Evolutionary conservation across 2,113 vertebrate species (phyloP).

Genomic region (Lepus americanus): DNA sequence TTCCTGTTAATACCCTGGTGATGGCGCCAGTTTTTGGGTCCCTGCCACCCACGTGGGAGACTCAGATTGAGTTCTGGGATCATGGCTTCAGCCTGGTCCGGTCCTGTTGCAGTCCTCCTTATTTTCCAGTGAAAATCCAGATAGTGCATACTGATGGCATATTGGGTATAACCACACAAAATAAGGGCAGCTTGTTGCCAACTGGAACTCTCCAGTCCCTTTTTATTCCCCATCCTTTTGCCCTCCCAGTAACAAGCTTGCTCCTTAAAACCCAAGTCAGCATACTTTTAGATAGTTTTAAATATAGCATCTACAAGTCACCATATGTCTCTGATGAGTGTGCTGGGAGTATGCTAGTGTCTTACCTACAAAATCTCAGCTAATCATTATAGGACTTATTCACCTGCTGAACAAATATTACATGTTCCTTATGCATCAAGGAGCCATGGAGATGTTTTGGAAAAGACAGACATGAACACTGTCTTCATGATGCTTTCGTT

Average conservation of each 20-base stretch:
- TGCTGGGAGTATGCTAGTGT: neutral
- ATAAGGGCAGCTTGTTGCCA: neutral
- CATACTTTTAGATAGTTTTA: neutral
- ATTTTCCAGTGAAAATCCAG: fast-evolving
- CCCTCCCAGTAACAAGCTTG: neutral
- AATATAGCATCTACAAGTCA: neutral
- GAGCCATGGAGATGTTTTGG: neutral
- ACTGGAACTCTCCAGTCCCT: neutral
- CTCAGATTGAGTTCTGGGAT: too few species aligned
- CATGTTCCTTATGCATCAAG: neutral
- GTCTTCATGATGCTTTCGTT: neutral
- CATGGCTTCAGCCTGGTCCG: too few species aligned
- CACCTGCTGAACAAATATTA: neutral
- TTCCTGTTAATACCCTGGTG: too few species aligned
- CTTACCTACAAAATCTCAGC: neutral
- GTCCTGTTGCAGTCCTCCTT: too few species aligned
- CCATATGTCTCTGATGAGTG: neutral
- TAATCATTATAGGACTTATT: neutral
- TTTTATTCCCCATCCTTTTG: neutral
- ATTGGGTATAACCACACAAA: neutral
- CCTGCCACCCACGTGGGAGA: too few species aligned
- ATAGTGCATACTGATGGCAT: fast-evolving
- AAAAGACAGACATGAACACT: neutral
- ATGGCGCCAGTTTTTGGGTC: too few species aligned
- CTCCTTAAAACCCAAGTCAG: neutral